These are phyloP conservation scores for Plectropomus leopardus DNA, from an alignment of 2,113 vertebrate genomes.

Conservation along the genomic window DNA sequence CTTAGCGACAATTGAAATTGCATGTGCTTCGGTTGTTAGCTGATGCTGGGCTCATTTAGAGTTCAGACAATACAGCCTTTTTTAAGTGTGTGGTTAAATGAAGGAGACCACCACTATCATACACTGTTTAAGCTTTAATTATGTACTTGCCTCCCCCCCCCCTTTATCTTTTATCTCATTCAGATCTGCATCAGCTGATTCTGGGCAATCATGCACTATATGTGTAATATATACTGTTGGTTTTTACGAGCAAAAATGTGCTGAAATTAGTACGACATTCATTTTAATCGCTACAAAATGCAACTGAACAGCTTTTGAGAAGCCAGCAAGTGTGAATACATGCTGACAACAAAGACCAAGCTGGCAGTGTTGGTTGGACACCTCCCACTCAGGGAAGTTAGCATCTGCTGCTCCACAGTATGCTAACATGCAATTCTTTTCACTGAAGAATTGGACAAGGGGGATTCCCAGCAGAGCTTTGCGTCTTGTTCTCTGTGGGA, in stretches of 20 bases:
- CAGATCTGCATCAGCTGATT: not conserved
- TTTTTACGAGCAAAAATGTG: too few species aligned
- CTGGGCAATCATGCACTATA: not conserved
- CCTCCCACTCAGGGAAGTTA: slow-evolving; percentile 5
- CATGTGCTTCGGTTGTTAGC: not conserved
- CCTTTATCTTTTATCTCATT: not conserved
- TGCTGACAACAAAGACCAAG: not conserved
- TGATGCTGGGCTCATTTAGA: not conserved
- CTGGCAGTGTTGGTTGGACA: slow-evolving; percentile 1
- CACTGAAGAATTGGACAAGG: not conserved
- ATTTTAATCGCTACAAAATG: not conserved
- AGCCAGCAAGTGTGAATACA: not conserved
- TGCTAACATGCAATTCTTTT: not conserved
- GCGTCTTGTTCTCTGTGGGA: not conserved
- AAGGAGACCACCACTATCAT: not conserved
- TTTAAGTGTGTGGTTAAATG: not conserved
- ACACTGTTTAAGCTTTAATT: not conserved
- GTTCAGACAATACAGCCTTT: not conserved
- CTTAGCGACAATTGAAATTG: not conserved
- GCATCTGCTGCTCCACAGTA: slow-evolving; percentile 21
- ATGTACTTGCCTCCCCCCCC: not conserved
- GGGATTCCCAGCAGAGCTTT: not conserved
- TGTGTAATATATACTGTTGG: not conserved
- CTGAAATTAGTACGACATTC: not conserved
- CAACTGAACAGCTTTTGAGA: not conserved